These are phyloP conservation scores for Drosophila sordidula DNA, from an alignment of 2,888 invertebrate genomes.

Conservation along the genomic window DNA sequence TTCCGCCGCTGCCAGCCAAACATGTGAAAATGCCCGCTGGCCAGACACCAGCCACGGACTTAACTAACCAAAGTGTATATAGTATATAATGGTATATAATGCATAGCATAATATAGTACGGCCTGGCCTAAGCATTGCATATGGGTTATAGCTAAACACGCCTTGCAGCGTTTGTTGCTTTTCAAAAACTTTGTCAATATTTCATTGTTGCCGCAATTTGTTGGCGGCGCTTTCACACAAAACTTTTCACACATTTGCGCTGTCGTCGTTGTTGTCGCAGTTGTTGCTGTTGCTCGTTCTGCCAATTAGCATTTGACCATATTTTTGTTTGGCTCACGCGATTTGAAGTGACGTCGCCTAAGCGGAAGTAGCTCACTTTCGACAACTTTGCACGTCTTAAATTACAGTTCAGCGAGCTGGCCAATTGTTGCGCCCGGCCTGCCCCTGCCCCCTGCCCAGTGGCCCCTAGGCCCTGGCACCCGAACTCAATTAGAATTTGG, in stretches of 20 bases:
- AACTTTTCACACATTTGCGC: slow-evolving; percentile 61
- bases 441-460: no score
- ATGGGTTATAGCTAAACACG: slow-evolving; percentile 14
- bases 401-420: slow-evolving; percentile 39
- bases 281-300: slow-evolving; percentile 53
- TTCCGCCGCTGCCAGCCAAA: slow-evolving; percentile 59
- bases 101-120: slow-evolving; percentile 13
- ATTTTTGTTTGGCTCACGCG: slow-evolving; percentile 54
- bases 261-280: slow-evolving; percentile 7
- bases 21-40: slow-evolving; percentile 57
- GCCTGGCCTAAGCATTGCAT: not conserved
- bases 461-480: no score
- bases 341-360: slow-evolving; percentile 39
- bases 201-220: slow-evolving; percentile 56
- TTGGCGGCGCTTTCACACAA: slow-evolving; percentile 59
- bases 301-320: slow-evolving; percentile 68
- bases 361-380: slow-evolving; percentile 69
- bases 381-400: slow-evolving; percentile 67
- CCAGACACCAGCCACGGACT: slow-evolving; percentile 33
- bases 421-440: slow-evolving; percentile 18
- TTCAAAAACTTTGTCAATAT: slow-evolving; percentile 64
- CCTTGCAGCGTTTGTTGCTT: slow-evolving; percentile 31
- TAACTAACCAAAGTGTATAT: slow-evolving; percentile 23
- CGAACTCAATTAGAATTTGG: slow-evolving; percentile 34
- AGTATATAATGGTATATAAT: not conserved